Evolutionary conservation across 1,140 invertebrate genomes (phyloP).

Genomic region (Ylistrum balloti): DNA sequence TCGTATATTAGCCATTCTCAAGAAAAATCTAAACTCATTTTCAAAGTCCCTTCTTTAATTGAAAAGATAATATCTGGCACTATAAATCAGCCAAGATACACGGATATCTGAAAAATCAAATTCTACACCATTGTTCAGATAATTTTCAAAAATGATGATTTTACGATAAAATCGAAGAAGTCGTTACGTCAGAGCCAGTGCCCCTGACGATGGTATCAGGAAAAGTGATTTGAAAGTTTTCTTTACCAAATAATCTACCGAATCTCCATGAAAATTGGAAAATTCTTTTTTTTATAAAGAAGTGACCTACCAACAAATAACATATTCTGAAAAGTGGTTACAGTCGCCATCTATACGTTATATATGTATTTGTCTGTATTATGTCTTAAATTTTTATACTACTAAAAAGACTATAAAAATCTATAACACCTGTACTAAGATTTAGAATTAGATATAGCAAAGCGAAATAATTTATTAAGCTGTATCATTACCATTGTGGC

Average conservation of each 20-base stretch:
- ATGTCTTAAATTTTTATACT: too few relatives aligned
- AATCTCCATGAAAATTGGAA: neutral
- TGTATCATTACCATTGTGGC: too few relatives aligned
- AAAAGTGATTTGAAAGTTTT: neutral
- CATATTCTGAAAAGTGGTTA: neutral
- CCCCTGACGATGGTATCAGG: neutral
- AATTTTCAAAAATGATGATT: slow-evolving; percentile 1
- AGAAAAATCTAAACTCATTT: neutral
- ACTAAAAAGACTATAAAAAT: too few relatives aligned
- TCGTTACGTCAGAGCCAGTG: neutral
- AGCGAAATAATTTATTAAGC: too few relatives aligned
- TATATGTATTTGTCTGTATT: too few relatives aligned
- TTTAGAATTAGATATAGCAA: too few relatives aligned
- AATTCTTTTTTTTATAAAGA: neutral
- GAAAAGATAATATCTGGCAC: neutral
- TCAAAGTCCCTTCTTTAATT: neutral
- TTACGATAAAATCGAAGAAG: neutral
- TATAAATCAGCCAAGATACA: neutral
- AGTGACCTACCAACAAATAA: neutral
- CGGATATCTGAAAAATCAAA: slow-evolving; percentile 25
- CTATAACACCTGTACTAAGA: too few relatives aligned
- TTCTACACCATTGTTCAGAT: neutral
- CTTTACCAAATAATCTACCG: neutral
- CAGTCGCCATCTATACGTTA: too few relatives aligned
- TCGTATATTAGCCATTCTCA: neutral